Percentiles rank a stretch among this genome's conserved stretches.
Evolutionary conservation across 2,888 invertebrate species (phyloP).

Genomic region (Marasmarcha lunaedactyla): DNA sequence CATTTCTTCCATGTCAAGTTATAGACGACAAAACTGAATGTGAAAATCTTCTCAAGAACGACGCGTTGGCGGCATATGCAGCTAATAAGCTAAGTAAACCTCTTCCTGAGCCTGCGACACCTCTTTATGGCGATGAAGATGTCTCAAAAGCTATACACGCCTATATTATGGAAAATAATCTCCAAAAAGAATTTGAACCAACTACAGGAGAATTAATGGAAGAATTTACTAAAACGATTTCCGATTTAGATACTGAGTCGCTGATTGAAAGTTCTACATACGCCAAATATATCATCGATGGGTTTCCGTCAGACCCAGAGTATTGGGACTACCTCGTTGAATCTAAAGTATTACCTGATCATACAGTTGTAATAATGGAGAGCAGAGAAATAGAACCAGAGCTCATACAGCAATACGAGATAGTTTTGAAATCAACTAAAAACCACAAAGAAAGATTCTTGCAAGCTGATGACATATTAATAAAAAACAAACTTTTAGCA

Average conservation of each 20-base stretch:
- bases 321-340: slow-evolving; percentile 53
- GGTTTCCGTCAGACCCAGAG: slow-evolving; percentile 59
- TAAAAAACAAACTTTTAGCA: slow-evolving; percentile 29
- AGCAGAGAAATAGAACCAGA: slow-evolving; percentile 47
- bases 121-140: slow-evolving; percentile 55
- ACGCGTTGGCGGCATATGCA: slow-evolving; percentile 32
- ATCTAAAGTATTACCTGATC: slow-evolving; percentile 59
- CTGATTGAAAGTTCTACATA: slow-evolving; percentile 30
- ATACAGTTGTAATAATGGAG: slow-evolving; percentile 67
- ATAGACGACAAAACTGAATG: slow-evolving; percentile 34
- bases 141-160: slow-evolving; percentile 42
- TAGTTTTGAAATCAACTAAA: slow-evolving; percentile 32
- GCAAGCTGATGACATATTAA: slow-evolving; percentile 35
- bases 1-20: slow-evolving; percentile 27
- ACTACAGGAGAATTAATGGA: slow-evolving; percentile 48
- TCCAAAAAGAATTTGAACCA: slow-evolving; percentile 49
- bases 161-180: slow-evolving; percentile 41
- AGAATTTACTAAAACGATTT: slow-evolving; percentile 41
- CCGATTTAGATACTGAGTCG: slow-evolving; percentile 35
- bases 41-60: slow-evolving; percentile 21
- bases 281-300: slow-evolving; percentile 74
- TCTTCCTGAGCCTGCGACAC: slow-evolving; percentile 31
- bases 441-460: slow-evolving; percentile 32
- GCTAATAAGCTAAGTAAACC: slow-evolving; percentile 34
- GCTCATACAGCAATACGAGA: slow-evolving; percentile 36